These are phyloP conservation scores for Drepanosiphum platanoidis DNA, from an alignment of 2,888 invertebrate species.

Conservation along the genomic window DNA sequence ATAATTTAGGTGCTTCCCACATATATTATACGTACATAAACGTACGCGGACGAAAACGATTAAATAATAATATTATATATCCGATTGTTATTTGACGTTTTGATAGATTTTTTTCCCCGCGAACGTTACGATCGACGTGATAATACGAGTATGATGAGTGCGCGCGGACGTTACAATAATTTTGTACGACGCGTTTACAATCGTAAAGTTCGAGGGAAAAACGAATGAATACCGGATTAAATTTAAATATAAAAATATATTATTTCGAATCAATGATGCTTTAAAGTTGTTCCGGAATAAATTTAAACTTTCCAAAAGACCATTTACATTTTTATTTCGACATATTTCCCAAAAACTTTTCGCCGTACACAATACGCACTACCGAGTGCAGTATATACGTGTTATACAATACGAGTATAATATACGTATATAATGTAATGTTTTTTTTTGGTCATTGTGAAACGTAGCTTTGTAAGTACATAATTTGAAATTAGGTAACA, in stretches of 20 bases:
- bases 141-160: neutral
- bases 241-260: neutral
- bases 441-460: too few species aligned
- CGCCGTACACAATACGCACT: too few species aligned
- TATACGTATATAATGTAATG: too few species aligned
- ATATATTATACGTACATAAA: too few species aligned
- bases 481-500: too few species aligned
- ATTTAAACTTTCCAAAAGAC: neutral
- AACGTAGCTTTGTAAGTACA: too few species aligned
- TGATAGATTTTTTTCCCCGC: neutral
- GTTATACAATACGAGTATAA: too few species aligned
- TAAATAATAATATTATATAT: too few species aligned
- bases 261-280: neutral
- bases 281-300: neutral
- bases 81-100: too few species aligned
- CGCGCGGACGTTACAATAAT: neutral
- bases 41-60: too few species aligned
- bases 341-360: neutral
- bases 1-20: conserved; percentile 44
- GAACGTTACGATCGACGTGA: neutral
- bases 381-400: too few species aligned
- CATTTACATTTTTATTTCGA: neutral
- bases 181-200: neutral
- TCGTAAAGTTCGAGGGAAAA: neutral
- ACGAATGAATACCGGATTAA: neutral